Base-by-base conservation (phyloP, 2,888 invertebrate species). In the Oscheius sp. region DNA sequence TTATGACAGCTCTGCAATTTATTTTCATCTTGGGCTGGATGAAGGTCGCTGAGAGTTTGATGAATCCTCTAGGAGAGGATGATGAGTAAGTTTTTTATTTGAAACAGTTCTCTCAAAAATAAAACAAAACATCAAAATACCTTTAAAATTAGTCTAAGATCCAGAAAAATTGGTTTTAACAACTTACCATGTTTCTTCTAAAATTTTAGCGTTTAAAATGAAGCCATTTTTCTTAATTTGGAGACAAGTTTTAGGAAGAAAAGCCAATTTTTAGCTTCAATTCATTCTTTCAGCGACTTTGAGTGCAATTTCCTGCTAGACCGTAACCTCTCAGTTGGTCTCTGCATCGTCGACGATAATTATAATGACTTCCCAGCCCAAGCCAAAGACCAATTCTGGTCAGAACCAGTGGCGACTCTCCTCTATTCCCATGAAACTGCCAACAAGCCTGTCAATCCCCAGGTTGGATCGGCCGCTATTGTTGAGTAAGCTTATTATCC, bases 11-110 rank as follows among this genome's bases (percentile, higher is more conserved):
- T 29, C 74, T 83, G 1, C 82, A 82, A 65, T 27, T 52, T 52
- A 76, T 81, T 5, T 82, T 82, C 69, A 82, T 79, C 63, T 79
- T 83, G 48, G 84, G 84, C 17, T 84, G 83, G 83, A 80, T 84
- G 77, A 84, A 84, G 65, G 79, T 79, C 68, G 84, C 84, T 27
- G 83, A 84, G 53, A 77, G 78, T 57, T 61, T 84, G 64, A 78
- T 84, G 78, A 83, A 84, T 70, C 84, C 84, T 3, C 68, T 83
- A 29, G 84, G 83, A 37, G 81, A 83, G 61, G 82, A 83, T 57
- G 82, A 83, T 50, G 81, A 83, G 57, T 57, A 25, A 20, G 57
- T 42, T 42, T 12, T 6, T 17, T 12, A 17, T 42, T 42, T 6
- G 12, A 15, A 15, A n/a, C 4, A 3, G 12, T 3, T 3, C 12